A percentile compares a stretch with the other conserved stretches of the same genome.
These are phyloP conservation scores for Xylophagus ater DNA, from an alignment of 2,888 invertebrate species.

Conservation along the genomic window DNA sequence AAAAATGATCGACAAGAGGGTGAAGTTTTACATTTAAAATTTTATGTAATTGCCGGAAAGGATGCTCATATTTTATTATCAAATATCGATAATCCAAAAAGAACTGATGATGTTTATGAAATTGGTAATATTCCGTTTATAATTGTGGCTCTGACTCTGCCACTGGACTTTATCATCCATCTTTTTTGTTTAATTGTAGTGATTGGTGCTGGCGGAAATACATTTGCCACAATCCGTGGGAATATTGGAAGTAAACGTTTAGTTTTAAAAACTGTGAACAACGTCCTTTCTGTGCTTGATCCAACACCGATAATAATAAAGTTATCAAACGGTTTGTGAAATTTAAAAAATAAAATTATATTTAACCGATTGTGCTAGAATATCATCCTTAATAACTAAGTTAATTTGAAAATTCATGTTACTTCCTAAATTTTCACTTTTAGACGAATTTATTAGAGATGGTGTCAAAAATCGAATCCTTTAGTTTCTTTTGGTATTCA, in stretches of 20 bases:
- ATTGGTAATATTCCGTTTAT: constrained; percentile 43
- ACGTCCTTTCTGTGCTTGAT: constrained; percentile 50
- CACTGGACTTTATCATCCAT: too few relatives aligned
- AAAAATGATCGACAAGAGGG: constrained; percentile 27
- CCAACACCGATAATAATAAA: constrained; percentile 55
- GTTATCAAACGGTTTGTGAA: constrained; percentile 43
- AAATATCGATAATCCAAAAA: constrained; percentile 39
- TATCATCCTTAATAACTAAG: too few relatives aligned
- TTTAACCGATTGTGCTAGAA: too few relatives aligned
- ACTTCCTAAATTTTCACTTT: too few relatives aligned
- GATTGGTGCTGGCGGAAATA: constrained; percentile 60
- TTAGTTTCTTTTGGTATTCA: too few relatives aligned
- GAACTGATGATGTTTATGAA: constrained; percentile 52
- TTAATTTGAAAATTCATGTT: too few relatives aligned
- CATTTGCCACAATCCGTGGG: constrained; percentile 54
- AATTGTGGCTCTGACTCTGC: too few relatives aligned
- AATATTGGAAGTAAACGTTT: constrained; percentile 47
- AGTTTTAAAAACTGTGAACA: constrained; percentile 43
- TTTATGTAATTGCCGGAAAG: constrained; percentile 52
- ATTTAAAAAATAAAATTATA: not conserved
- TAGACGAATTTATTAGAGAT: too few relatives aligned
- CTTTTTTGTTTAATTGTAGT: constrained; percentile 27
- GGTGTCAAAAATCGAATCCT: too few relatives aligned
- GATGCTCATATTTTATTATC: constrained; percentile 61
- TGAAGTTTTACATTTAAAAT: constrained; percentile 46